phyloP scores from a whole-genome alignment of 2,113 vertebrate genomes.

The Potamarius usumacintae region DNA sequence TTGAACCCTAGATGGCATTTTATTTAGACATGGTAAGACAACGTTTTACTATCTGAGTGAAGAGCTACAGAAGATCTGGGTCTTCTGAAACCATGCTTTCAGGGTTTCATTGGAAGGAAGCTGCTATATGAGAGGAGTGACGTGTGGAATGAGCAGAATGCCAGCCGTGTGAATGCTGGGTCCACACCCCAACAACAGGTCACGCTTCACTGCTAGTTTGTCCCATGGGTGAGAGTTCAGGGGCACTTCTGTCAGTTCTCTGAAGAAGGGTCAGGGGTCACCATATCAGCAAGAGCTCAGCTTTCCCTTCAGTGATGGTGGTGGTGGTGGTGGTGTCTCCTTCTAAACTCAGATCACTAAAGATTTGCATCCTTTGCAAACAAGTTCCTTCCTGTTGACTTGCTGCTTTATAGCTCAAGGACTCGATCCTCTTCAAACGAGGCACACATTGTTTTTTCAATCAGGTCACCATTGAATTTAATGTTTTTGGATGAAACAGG shows the following conservation, averaged over 20 bases:
- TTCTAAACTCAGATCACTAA: constrained; percentile 39
- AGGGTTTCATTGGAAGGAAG: constrained; percentile 33
- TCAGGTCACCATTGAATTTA: constrained; percentile 29
- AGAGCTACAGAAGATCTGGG: neutral
- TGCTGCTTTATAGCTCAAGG: constrained; percentile 34
- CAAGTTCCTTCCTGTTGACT: constrained; percentile 46
- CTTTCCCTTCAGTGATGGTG: constrained; percentile 60
- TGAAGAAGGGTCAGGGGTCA: constrained; percentile 68
- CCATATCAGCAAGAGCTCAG: constrained; percentile 65
- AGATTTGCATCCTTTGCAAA: constrained; percentile 51
- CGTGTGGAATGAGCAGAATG: constrained; percentile 74
- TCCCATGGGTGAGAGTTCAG: constrained; percentile 69
- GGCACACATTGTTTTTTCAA: constrained; percentile 33
- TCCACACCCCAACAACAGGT: constrained; percentile 59
- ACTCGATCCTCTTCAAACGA: constrained; percentile 11
- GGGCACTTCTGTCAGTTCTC: constrained; percentile 67
- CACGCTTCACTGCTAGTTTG: constrained; percentile 66
- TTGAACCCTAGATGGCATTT: neutral
- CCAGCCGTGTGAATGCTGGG: constrained; percentile 47
- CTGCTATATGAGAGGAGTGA: constrained; percentile 48
- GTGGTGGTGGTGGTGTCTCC: constrained; percentile 38
- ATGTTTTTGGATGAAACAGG: neutral
- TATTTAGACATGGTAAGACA: neutral
- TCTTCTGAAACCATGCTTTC: neutral
- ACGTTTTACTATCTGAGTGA: neutral